Percentiles rank a stretch among this genome's conserved stretches.
Evolutionary conservation across 1,140 invertebrate species (phyloP).

Genomic region (Doryteuthis pealeii): DNA sequence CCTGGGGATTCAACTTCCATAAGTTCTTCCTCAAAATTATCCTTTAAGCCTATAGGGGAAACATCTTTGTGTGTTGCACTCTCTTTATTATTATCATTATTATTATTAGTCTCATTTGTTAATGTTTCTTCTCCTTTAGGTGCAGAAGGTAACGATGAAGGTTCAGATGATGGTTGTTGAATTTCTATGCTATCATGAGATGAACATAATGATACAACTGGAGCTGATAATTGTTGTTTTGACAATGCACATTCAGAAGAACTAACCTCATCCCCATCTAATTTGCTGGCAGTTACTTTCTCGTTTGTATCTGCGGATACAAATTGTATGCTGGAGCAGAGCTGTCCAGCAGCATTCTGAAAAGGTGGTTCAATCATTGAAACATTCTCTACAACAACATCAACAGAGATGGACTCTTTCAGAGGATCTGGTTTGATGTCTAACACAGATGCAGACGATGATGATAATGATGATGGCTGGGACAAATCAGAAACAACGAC

Average conservation of each 20-base stretch:
- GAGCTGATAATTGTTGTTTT: not conserved
- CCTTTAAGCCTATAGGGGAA: not conserved
- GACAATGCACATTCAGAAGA: not conserved
- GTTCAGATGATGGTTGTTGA: not conserved
- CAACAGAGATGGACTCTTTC: no score
- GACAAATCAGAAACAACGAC: no score
- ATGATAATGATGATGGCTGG: no score
- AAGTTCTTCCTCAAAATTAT: conserved; percentile 6
- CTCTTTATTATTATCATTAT: not conserved
- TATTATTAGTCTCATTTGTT: not conserved
- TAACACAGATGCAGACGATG: no score
- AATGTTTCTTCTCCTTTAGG: not conserved
- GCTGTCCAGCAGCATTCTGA: no score
- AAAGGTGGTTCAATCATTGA: no score
- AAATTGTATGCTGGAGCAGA: no score
- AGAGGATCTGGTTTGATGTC: no score
- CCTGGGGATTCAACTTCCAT: not conserved
- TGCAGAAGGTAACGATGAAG: not conserved
- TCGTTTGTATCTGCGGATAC: no score
- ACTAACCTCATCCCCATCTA: not conserved
- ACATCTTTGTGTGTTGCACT: not conserved
- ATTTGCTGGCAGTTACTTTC: not conserved
- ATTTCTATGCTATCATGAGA: not conserved
- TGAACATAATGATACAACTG: not conserved
- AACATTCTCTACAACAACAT: no score